Evolutionary conservation across 1,140 invertebrate genomes (phyloP).

Genomic region (Bacillus rossius): DNA sequence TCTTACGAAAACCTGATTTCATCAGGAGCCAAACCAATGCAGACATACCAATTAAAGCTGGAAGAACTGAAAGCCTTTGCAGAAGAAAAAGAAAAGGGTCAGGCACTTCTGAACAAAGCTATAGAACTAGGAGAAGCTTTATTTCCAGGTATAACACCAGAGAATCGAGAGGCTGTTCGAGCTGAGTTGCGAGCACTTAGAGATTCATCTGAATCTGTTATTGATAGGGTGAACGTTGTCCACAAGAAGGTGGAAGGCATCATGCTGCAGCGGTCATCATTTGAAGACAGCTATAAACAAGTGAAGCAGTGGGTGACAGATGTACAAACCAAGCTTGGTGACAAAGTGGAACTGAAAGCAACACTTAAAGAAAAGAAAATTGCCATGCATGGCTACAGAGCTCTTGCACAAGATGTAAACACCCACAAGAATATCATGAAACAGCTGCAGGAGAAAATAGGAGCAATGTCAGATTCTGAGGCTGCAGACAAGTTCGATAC

Average conservation of each 20-base stretch:
- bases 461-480: conserved; percentile 66
- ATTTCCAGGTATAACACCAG: conserved; percentile 78
- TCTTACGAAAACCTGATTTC: conserved; percentile 58
- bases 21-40: conserved; percentile 53
- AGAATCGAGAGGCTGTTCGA: conserved; percentile 78
- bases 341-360: conserved; percentile 60
- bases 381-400: conserved; percentile 68
- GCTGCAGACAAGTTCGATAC: conserved; percentile 60
- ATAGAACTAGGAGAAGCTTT: conserved; percentile 82
- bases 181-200: conserved; percentile 73
- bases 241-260: conserved; percentile 82
- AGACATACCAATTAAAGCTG: conserved; percentile 57
- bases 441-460: conserved; percentile 70
- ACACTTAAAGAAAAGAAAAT: conserved; percentile 80
- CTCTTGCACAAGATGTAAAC: conserved; percentile 73
- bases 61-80: conserved; percentile 68
- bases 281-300: conserved; percentile 84
- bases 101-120: conserved; percentile 68
- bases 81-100: conserved; percentile 71
- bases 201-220: conserved; percentile 74
- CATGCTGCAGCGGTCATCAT: conserved; percentile 80
- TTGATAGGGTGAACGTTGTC: conserved; percentile 76
- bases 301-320: conserved; percentile 76
- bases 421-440: conserved; percentile 72
- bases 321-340: conserved; percentile 59